These are phyloP conservation scores for Leuciscus waleckii DNA, from an alignment of 2,797 vertebrate genomes.

Conservation along the genomic window DNA sequence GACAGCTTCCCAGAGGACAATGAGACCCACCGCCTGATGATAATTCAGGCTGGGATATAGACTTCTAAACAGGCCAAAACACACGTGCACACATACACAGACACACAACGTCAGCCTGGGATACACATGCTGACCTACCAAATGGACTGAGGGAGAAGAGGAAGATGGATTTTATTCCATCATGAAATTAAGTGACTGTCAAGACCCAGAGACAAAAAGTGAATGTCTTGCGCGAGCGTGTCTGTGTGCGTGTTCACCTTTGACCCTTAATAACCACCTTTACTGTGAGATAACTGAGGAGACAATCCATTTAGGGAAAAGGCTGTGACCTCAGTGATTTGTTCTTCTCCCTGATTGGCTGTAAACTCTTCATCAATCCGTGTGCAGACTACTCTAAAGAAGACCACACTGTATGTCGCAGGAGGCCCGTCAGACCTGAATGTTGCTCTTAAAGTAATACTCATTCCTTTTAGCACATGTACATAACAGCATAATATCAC, in stretches of 20 bases:
- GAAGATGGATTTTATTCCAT: background rate
- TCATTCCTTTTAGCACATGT: slow-evolving; percentile 61
- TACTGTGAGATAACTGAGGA: slow-evolving; percentile 41
- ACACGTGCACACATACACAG: slow-evolving; percentile 77
- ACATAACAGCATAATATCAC: slow-evolving; percentile 54
- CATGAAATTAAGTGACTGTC: slow-evolving; percentile 33
- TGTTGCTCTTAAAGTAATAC: slow-evolving; percentile 77
- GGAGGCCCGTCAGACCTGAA: slow-evolving; percentile 86
- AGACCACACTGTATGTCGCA: slow-evolving; percentile 51
- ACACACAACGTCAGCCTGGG: slow-evolving; percentile 54
- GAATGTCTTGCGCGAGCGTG: background rate
- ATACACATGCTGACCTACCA: slow-evolving; percentile 45
- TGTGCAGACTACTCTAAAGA: slow-evolving; percentile 51
- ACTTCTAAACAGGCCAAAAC: slow-evolving; percentile 78
- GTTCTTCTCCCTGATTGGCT: slow-evolving; percentile 52
- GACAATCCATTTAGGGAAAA: slow-evolving; percentile 44
- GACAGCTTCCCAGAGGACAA: slow-evolving; percentile 84
- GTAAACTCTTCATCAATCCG: slow-evolving; percentile 38
- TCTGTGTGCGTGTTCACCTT: slow-evolving; percentile 47
- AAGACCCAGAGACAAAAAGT: background rate
- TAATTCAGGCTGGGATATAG: slow-evolving; percentile 83
- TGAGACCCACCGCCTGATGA: slow-evolving; percentile 82
- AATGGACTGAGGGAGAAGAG: background rate
- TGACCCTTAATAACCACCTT: slow-evolving; percentile 31
- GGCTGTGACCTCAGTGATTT: slow-evolving; percentile 50